Base-by-base conservation (phyloP, 2,888 invertebrate species). In the Ceraclea dissimilis region DNA sequence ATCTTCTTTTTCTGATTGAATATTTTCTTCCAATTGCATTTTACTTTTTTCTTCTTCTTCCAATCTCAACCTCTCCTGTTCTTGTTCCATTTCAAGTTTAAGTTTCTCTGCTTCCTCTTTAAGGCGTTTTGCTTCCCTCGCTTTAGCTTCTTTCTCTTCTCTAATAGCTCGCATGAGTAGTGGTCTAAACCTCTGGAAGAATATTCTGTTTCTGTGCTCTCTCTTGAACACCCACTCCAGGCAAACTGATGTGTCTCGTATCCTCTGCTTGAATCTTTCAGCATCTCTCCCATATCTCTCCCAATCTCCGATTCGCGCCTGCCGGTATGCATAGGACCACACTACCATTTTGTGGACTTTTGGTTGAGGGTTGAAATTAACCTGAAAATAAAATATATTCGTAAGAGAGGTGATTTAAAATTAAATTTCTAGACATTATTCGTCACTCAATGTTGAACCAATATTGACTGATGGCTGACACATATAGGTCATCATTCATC, bases 281-380 rank as follows among this genome's bases (percentile, higher is more conserved):
- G 77, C 66, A 63, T 85, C 85, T 0, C 79, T 66, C 0, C 78
- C 79, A 62, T 71, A 70, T 58, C 75, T 68, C 66, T 83, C 80
- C 85, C 84, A 85, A 56, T 77, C 74, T 0, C 83, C 81, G 22
- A 75, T 74, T 6, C 84, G 70, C 10, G 83, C 82, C 49, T 79
- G 78, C 4, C 79, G 69, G 59, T 83, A 81, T 1, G 83, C 84
- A 66, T 71, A 81, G 51, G 79, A 69, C 84, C 84, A 84, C 1
- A 79, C 76, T 4, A 79, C 67, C 78, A 84, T 79, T 51, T 78
- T 74, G 66, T 78, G 80, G 46, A 84, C 77, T 58, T 74, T 71
- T 1, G 81, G 80, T 10, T 70, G 63, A 2, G 71, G 61, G 13
- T 81, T 78, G 67, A 84, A 84, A 10, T 70, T 75, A 20, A 84